Percentiles rank a stretch among this genome's conserved stretches.
phyloP scores from a whole-genome alignment of 2,797 vertebrate genomes.

The Epinephelus coioides region DNA sequence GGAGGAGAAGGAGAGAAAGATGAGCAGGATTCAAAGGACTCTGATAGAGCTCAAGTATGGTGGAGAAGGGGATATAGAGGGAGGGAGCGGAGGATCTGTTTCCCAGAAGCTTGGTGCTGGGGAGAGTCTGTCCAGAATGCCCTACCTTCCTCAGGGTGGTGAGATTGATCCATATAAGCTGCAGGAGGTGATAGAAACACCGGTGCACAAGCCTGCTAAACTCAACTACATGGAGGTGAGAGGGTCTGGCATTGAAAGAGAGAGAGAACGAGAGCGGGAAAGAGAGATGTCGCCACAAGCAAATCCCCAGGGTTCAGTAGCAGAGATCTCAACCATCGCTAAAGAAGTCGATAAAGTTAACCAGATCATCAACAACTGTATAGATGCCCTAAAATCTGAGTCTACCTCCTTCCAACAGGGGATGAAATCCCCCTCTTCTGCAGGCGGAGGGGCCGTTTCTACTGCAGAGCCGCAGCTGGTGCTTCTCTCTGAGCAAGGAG shows the following conservation, averaged over 20 bases:
- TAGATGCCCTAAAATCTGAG: slow-evolving; percentile 98
- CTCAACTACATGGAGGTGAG: slow-evolving; percentile 98
- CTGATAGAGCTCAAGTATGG: slow-evolving; percentile 96
- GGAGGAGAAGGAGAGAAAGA: slow-evolving; percentile 90
- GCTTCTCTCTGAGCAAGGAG: slow-evolving; percentile 93
- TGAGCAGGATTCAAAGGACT: slow-evolving; percentile 95
- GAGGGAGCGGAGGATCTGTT: slow-evolving; percentile 81
- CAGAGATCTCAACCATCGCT: slow-evolving; percentile 97
- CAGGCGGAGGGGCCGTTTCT: slow-evolving; percentile 88
- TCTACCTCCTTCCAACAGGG: slow-evolving; percentile 93
- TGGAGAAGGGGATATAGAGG: slow-evolving; percentile 77
- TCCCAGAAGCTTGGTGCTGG: slow-evolving; percentile 90
- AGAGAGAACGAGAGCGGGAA: slow-evolving; percentile 81
- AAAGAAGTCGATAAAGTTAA: slow-evolving; percentile 99
- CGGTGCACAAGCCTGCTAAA: slow-evolving; percentile 89
- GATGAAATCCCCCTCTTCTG: slow-evolving; percentile 78
- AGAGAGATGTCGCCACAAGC: slow-evolving; percentile 88
- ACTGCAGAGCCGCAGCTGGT: slow-evolving; percentile 93
- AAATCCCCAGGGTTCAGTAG: slow-evolving; percentile 91
- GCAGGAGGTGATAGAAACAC: slow-evolving; percentile 92
- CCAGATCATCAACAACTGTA: slow-evolving; percentile 99
- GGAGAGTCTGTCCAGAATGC: slow-evolving; percentile 91
- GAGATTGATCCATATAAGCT: slow-evolving; percentile 94
- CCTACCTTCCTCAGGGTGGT: slow-evolving; percentile 90
- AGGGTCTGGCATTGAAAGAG: slow-evolving; percentile 88